A percentile compares a stretch with the other conserved stretches of the same genome.
Conservation (phyloP, 2,888 invertebrate genomes). For the Zele albiditarsus region DNA sequence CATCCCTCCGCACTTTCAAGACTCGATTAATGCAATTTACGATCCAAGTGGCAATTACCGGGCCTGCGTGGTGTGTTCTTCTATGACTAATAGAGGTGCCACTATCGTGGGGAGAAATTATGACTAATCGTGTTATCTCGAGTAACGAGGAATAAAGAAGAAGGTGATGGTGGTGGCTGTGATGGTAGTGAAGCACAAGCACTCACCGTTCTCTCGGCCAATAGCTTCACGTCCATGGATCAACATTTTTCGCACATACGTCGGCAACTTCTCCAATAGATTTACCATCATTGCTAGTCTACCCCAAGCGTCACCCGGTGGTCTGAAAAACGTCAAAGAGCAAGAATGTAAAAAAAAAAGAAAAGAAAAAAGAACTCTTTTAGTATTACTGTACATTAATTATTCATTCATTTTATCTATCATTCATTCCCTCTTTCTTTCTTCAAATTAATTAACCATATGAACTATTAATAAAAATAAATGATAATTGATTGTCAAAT, state of each 20-base stretch:
- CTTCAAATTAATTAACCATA: not conserved
- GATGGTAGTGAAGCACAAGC: not conserved
- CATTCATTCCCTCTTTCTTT: not conserved
- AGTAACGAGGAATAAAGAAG: constrained; percentile 24
- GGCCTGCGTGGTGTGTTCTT: not conserved
- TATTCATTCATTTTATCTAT: not conserved
- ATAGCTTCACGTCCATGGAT: constrained; percentile 71
- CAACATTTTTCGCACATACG: constrained; percentile 75
- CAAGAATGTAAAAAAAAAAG: not conserved
- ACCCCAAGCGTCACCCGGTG: constrained; percentile 85
- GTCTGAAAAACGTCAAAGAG: constrained; percentile 72
- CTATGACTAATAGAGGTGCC: constrained; percentile 38
- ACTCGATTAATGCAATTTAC: constrained; percentile 38
- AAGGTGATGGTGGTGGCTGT: constrained; percentile 6
- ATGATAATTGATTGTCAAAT: constrained; percentile 2
- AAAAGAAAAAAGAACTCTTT: not conserved
- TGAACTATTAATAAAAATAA: constrained; percentile 14
- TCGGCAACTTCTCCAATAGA: constrained; percentile 79
- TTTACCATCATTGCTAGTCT: constrained; percentile 86
- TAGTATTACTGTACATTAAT: not conserved
- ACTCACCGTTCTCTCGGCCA: constrained; percentile 63
- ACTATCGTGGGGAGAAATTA: constrained; percentile 25
- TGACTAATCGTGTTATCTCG: constrained; percentile 37
- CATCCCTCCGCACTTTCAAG: not conserved
- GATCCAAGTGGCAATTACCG: constrained; percentile 37